Base-by-base conservation (phyloP, 2,797 vertebrate species). In the Chiloscyllium punctatum region DNA sequence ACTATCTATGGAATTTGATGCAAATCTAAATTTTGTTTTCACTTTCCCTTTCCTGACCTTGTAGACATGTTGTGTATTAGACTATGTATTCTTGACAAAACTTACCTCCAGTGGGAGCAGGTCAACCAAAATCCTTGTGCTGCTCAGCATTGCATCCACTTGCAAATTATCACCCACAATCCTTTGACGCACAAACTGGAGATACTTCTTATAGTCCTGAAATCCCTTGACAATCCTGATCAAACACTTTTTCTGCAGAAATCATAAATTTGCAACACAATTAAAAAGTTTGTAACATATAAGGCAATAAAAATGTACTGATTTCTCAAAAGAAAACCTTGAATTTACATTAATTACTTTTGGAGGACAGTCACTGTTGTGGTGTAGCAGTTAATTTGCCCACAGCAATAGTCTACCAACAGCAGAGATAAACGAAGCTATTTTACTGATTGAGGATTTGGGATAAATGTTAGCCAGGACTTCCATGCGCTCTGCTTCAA, bases 71-170 rank as follows among this genome's bases (percentile, higher is more conserved):
- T 21, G 2, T 8, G 37, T 37, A 42, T 84, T 42, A 92, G 37
- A 42, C 0, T 92, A 13, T 33, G 21, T 74, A 5, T n/a, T 53
- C 27, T 25, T 53, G 48, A n/a, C 48, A 53, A 77, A 74, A 51
- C 16, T 95, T 95, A 95, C 94, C 94, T 74, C 69, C 13, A 95
- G 37, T 95, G 94, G 94, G 42, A 95, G 94, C 11, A 95, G 72
- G 71, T 95, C 71, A 95, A 53, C 69, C 71, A 95, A 77, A 95
- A 77, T 51, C 71, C n/a, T 95, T 33, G 71, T 23, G 48, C 94
- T 95, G 71, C 71, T 95, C 94, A 95, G 57, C 94, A 95, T 77
- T 95, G 71, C 68, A 57, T 95, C 66, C 48, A 95, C 71, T 66
- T 95, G 94, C 27, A 7, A 71, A 8, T 77, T 95, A 33, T 95